Percentiles rank a stretch among this genome's conserved stretches.
These are phyloP conservation scores for Megalopta genalis DNA, from an alignment of 1,140 invertebrate species.

Conservation along the genomic window DNA sequence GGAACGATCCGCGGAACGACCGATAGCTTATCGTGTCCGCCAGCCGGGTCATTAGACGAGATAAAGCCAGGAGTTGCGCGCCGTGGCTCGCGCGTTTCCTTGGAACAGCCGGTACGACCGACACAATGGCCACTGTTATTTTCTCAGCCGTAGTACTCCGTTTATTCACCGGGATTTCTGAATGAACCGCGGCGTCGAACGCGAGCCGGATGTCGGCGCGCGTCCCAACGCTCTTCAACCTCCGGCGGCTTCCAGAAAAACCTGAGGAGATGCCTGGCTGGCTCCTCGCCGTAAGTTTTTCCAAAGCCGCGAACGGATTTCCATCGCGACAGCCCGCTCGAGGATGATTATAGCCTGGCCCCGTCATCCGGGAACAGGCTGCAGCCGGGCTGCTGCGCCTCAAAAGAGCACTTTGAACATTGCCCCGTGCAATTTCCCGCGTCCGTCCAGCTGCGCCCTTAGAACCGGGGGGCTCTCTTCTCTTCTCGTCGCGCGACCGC, in stretches of 20 bases:
- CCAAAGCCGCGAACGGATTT: not conserved
- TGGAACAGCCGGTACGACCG: not conserved
- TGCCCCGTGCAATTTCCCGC: conserved; percentile 31
- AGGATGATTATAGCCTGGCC: not conserved
- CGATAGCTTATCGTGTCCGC: conserved; percentile 33
- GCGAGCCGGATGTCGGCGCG: too few species aligned
- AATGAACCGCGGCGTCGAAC: not conserved
- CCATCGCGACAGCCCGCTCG: not conserved
- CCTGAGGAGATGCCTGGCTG: too few species aligned
- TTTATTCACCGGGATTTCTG: not conserved
- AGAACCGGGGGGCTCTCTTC: not conserved
- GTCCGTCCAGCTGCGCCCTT: conserved; percentile 25
- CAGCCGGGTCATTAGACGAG: not conserved
- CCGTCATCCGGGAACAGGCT: not conserved
- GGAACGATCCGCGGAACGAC: not conserved
- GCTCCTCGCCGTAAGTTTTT: too few species aligned
- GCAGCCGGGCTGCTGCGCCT: not conserved
- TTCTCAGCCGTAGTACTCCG: not conserved
- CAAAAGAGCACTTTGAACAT: conserved; percentile 6
- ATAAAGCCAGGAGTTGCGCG: conserved; percentile 12
- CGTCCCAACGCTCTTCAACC: too few species aligned
- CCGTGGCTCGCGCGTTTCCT: not conserved
- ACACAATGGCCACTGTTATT: not conserved
- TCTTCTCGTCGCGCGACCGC: conserved; percentile 9
- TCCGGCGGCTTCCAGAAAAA: too few species aligned